Percentiles rank a stretch among this genome's conserved stretches.
These are phyloP conservation scores for Neotoma lepida DNA, from an alignment of 2,113 vertebrate genomes.

Conservation along the genomic window DNA sequence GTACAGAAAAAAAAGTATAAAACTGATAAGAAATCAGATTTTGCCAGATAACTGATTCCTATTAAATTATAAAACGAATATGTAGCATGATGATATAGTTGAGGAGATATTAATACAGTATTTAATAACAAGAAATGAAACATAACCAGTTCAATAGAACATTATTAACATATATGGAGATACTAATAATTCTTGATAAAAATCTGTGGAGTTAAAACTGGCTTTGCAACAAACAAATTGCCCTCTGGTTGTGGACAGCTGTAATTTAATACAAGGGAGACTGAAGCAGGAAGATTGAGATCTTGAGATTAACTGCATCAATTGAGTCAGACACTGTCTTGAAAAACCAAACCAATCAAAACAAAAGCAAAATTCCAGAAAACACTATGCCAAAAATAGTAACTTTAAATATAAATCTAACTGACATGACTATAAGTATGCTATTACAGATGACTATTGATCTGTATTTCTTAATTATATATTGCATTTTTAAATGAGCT, in stretches of 20 bases:
- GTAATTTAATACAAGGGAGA: not conserved
- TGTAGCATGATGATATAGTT: not conserved
- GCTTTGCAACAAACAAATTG: not conserved
- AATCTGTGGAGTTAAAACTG: not conserved
- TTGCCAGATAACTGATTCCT: not conserved
- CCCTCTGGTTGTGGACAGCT: not conserved
- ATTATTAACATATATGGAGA: not conserved
- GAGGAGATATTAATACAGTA: not conserved
- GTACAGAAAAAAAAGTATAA: not conserved
- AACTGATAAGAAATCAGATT: not conserved
- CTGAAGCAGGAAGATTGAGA: not conserved
- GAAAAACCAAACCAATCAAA: not conserved
- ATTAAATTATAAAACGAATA: not conserved
- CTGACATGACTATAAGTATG: too few relatives aligned
- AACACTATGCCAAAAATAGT: not conserved
- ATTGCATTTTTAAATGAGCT: too few relatives aligned
- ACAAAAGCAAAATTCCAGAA: not conserved
- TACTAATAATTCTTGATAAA: not conserved
- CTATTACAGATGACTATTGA: not conserved
- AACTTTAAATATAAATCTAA: not conserved
- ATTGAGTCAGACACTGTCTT: too few relatives aligned
- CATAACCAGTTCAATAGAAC: not conserved
- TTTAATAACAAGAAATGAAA: not conserved
- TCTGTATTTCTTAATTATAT: too few relatives aligned
- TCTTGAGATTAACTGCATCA: not conserved